Evolutionary conservation across 2,888 invertebrate species (phyloP), one percentile per base, ranked within the genome.

Genomic region (Eudasyphora cyanicolor): DNA sequence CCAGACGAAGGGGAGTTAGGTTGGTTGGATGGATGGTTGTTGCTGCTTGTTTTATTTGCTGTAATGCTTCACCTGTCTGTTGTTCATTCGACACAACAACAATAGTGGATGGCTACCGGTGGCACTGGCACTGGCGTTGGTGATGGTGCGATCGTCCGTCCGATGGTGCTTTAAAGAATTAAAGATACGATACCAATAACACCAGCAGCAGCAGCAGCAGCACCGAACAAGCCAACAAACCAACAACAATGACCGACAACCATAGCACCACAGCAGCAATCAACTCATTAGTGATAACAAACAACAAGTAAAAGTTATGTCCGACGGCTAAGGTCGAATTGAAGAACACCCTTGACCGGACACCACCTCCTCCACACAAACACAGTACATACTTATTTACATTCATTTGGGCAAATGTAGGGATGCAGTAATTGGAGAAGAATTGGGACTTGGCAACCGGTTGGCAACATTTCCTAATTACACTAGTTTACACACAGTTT

Each of bases 1-100:
- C 49, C 73, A 51, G 38, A 74, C 27, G 57, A 24, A 29, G 70
- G 38, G 70, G 21, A 17, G 42, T 60, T 73, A 29, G 71, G n/a
- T 42, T 67, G 67, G 29, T 60, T 14, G 12, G n/a, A n/a, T 27
- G 42, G 45, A n/a, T n/a, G n/a, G n/a, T n/a, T n/a, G n/a, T n/a
- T n/a, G n/a, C n/a, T n/a, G n/a, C n/a, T n/a, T n/a, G n/a, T n/a
- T 64, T 54, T 21, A 27, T 76, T 54, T 54, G 76, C 38, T 29
- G 45, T 60, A 17, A 60, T 67, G 71, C 78, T 79, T 81, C 81
- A 84, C 81, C 81, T 84, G 81, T 76, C 60, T 69, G 81, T 73
- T 75, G 78, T 73, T 71, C 42, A 62, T 19, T 21, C 73, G n/a
- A n/a, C n/a, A 49, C 51, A 77, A 70, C 60, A 83, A 78, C 51